Conservation (phyloP, 2,888 invertebrate genomes). For the Bruchidius siliquastri region DNA sequence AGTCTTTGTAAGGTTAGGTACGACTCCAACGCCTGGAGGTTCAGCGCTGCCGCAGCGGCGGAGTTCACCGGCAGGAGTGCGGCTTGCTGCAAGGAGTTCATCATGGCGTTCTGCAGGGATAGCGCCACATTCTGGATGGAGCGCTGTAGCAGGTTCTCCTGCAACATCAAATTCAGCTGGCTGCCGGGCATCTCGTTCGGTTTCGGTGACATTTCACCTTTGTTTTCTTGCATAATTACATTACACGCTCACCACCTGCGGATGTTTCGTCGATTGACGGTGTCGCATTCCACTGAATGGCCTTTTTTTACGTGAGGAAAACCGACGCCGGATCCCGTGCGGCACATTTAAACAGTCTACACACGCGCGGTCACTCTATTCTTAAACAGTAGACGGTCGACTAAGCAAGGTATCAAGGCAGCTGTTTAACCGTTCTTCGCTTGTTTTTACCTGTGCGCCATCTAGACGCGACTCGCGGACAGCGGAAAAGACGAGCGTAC, state of each 20-base stretch:
- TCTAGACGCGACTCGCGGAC: slow-evolving; percentile 31
- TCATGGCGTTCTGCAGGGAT: slow-evolving; percentile 78
- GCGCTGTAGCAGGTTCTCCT: slow-evolving; percentile 58
- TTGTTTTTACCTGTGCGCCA: slow-evolving; percentile 45
- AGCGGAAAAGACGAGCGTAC: slow-evolving; percentile 11
- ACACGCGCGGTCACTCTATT: slow-evolving; percentile 58
- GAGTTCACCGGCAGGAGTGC: slow-evolving; percentile 77
- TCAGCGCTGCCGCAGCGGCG: slow-evolving; percentile 78
- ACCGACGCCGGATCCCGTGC: neutral
- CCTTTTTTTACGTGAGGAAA: neutral
- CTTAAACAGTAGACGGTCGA: slow-evolving; percentile 52
- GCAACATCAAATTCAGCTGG: slow-evolving; percentile 50
- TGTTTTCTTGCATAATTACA: slow-evolving; percentile 7
- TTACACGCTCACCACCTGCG: slow-evolving; percentile 16
- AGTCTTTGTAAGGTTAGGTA: slow-evolving; percentile 79
- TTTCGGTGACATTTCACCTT: slow-evolving; percentile 20
- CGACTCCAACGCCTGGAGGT: slow-evolving; percentile 80
- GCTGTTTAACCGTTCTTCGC: slow-evolving; percentile 37
- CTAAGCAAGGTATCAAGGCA: slow-evolving; percentile 44
- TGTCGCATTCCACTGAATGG: no score
- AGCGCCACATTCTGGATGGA: slow-evolving; percentile 70
- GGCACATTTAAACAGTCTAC: slow-evolving; percentile 14
- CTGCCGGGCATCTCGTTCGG: slow-evolving; percentile 4
- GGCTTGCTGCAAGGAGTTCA: slow-evolving; percentile 79
- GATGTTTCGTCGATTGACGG: no score